Evolutionary conservation across 2,113 vertebrate species (phyloP).

Genomic region (Helogale parvula): DNA sequence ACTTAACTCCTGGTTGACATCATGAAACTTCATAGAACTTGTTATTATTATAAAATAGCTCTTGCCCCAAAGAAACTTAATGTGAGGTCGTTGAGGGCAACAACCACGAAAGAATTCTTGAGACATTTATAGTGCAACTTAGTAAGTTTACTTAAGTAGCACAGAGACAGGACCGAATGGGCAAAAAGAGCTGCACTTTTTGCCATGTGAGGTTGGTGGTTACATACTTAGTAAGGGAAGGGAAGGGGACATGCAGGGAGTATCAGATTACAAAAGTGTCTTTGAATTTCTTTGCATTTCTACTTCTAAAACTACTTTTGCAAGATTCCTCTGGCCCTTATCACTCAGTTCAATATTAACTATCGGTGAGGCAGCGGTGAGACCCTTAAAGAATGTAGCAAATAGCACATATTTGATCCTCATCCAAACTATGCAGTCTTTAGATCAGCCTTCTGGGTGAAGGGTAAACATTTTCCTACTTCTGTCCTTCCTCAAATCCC

Average conservation of each 20-base stretch:
- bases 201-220: not conserved
- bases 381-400: not conserved
- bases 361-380: not conserved
- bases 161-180: not conserved
- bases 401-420: not conserved
- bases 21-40: not conserved
- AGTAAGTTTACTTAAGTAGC: not conserved
- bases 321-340: not conserved
- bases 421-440: not conserved
- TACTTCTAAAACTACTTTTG: not conserved
- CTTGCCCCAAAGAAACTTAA: not conserved
- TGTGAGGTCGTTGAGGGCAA: not conserved
- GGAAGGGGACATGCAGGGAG: not conserved
- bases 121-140: not conserved
- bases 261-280: not conserved
- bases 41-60: slow-evolving; percentile 7
- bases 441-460: not conserved
- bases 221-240: not conserved
- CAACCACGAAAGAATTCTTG: not conserved
- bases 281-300: not conserved
- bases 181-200: not conserved
- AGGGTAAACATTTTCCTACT: not conserved
- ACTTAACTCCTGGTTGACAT: not conserved
- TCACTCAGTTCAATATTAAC: not conserved
- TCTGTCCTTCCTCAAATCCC: not conserved